Evolutionary conservation across 2,888 invertebrate species (phyloP), one percentile per base, ranked within the genome.

Genomic region (Papilio protenor): DNA sequence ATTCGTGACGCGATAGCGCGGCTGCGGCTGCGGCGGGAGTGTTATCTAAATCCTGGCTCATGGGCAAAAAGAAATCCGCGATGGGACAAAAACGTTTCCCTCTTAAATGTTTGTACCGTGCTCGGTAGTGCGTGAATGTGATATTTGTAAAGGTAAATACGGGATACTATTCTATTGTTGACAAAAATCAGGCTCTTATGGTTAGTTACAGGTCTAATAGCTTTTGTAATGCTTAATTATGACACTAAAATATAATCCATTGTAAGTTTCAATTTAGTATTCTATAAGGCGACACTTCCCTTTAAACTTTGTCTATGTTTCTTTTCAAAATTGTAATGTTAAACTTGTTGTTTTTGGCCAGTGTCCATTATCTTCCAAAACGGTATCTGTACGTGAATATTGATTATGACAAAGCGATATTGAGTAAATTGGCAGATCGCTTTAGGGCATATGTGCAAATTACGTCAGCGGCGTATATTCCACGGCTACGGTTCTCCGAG

Each of bases 21-120:
- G 10, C 21, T 55, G 75, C 45, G 69, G n/a, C 55, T 18, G 61
- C 61, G 27, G 61, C 27, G 55, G 52, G 69, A 27, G n/a, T 59
- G 71, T 76, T 76, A 76, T 76, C 76, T 76, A 61, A 76, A 76
- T 76, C 70, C 71, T 47, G 59, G 59, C 71, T 55, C 52, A 72
- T 77, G 76, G 64, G 71, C 52, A 57, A 61, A 64, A 72, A 71
- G 72, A 72, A 61, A 76, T 70, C 76, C 70, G 76, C 16, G 8
- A 47, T 70, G 70, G 69, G 45, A 76, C 47, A 59, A 59, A 57
- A 75, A 45, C 55, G 40, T 49, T 33, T 75, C 52, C 49, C 66
- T 55, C 18, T 76, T 70, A 57, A 55, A 70, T 76, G 40, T 76
- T 40, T 76, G n/a, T 76, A 59, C 21, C 23, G n/a, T 47, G 40